Evolutionary conservation across 2,888 invertebrate species (phyloP), one percentile per base, ranked within the genome.

Genomic region (Spialia ferax): DNA sequence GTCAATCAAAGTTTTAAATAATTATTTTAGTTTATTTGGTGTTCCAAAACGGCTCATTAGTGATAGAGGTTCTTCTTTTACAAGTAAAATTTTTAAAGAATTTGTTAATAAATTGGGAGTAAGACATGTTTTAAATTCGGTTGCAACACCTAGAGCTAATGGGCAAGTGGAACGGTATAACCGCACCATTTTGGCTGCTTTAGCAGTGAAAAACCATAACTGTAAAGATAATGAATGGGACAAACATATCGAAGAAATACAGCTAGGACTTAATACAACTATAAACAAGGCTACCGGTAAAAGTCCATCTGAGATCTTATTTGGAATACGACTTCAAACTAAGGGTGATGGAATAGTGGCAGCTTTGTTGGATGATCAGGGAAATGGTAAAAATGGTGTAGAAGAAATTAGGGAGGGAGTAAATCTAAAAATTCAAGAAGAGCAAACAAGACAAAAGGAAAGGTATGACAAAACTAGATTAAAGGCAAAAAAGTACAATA

Each of bases 121-220:
- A n/a, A 56, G 48, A n/a, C 63, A 63, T 29, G 22, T 63, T 22
- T 13, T 42, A 32, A 63, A 56, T 29, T 55, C 63, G 0, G 56
- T 63, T 3, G 63, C 63, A 2, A 56, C 63, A n/a, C 56, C 56
- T 8, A 18, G 56, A 1, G 63, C 63, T 11, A 63, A 63, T 23
- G 63, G 63, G 0, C 63, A 63, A 22, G 29, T 63, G 7, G 63
- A 63, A 22, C 26, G 55, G n/a, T 63, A 63, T 5, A 63, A 63
- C 11, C 55, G 63, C 18, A 63, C 63, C 0, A 32, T 64, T 23
- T 20, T 64, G 8, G 57, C 45, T 5, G 35, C 63, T 10, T 20
- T 64, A 1, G 42, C 63, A 18, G 63, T 55, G 1, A n/a, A 42
- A 22, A 64, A 64, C 4, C 48, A 50, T 29, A 48, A 32, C 3